Conservation (phyloP, 2,113 vertebrate species). For the Hyperoodon ampullatus region DNA sequence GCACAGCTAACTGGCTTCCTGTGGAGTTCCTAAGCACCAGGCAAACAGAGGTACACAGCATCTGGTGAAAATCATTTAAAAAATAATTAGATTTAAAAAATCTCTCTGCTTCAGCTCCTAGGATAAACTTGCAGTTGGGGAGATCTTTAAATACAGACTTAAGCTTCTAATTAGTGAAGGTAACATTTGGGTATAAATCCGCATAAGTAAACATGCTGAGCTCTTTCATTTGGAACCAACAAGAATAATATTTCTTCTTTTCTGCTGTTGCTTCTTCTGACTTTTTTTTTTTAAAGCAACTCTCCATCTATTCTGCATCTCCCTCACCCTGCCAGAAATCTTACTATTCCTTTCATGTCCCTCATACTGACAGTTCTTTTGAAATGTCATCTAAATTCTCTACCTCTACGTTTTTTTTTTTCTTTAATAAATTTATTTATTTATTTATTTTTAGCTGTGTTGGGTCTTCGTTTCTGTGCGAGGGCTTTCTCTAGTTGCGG, state of each 20-base stretch:
- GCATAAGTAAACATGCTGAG: constrained; percentile 47
- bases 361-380: too few species aligned
- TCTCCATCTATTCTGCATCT: too few species aligned
- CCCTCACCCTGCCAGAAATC: too few species aligned
- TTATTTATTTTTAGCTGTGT: too few species aligned
- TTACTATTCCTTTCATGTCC: too few species aligned
- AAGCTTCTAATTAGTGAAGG: constrained; percentile 67
- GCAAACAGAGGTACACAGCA: constrained; percentile 45
- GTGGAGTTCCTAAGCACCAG: background rate
- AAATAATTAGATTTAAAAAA: constrained; percentile 70
- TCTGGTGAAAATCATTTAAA: constrained; percentile 73
- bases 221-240: constrained; percentile 58
- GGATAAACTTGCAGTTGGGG: constrained; percentile 53
- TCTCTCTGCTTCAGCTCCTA: constrained; percentile 62
- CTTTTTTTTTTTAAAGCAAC: background rate
- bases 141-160: constrained; percentile 60
- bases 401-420: too few species aligned
- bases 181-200: constrained; percentile 57
- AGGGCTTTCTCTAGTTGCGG: too few species aligned
- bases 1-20: constrained; percentile 33
- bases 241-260: constrained; percentile 50
- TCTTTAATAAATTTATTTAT: too few species aligned
- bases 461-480: too few species aligned
- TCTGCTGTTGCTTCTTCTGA: background rate
- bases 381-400: too few species aligned